Base-by-base conservation (phyloP, 2,888 invertebrate species). In the Xestia xanthographa region DNA sequence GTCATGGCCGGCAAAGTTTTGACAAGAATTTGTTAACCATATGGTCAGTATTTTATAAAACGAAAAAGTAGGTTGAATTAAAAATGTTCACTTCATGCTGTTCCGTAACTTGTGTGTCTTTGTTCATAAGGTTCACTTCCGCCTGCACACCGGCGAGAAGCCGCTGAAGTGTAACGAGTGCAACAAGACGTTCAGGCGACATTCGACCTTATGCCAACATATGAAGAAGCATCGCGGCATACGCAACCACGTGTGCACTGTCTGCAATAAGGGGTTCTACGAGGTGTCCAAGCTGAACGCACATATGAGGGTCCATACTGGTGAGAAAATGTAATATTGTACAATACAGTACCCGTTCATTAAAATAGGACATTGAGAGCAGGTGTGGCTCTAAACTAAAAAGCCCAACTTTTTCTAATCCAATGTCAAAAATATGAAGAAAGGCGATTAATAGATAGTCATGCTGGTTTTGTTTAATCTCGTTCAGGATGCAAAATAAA, bases 161-260 rank as follows among this genome's bases (percentile, higher is more conserved):
- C 97, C 97, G 0, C 91, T 97, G 0, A 96, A 95, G 76, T 97
- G 97, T 81, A 89, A 92, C 0, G 97, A 97, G 82, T 97, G 97
- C 89, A 94, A 95, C 90, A 96, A 96, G 87, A 95, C 96, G 6
- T 97, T 97, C 93, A 92, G 97, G 0, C 93, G 97, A 0, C 97
- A 97, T 91, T 97, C 97, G 22, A 97, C 97, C 3, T 91, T 97
- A 22, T 97, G 97, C 89, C 96, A 96, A 84, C 97, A 97, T 88
- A 96, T 96, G 95, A 97, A 97, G 92, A 97, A 97, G 82, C 96
- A 97, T 89, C 93, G 94, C 82, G 97, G 97, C 77, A 96, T 97
- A 56, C 87, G 96, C 66, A 97, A 96, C 90, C 97, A 97, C 89
- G 92, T 96, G 67, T 97, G 97, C 89, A 91, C 72, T 34, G 90